These are phyloP conservation scores for Hybognathus amarus DNA, from an alignment of 2,797 vertebrate genomes.

Conservation along the genomic window DNA sequence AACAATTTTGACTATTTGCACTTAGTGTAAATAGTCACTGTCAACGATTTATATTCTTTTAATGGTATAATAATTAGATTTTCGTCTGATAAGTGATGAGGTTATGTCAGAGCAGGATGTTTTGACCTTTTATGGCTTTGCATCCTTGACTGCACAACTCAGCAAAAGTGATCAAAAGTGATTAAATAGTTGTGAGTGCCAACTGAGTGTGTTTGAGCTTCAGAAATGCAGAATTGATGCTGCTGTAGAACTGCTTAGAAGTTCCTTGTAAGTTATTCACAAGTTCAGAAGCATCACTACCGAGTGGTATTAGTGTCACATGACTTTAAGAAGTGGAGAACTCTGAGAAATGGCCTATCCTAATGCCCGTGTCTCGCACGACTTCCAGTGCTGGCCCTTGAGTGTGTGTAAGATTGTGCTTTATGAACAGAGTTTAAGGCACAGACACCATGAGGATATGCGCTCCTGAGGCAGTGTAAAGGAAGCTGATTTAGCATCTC, in stretches of 20 bases:
- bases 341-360: conserved; percentile 7
- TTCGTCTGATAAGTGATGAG: not conserved
- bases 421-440: conserved; percentile 19
- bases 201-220: not conserved
- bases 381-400: not conserved
- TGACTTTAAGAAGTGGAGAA: not conserved
- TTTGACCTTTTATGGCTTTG: not conserved
- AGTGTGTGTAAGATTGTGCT: conserved; percentile 1
- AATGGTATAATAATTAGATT: not conserved
- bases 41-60: not conserved
- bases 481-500: conserved; percentile 58
- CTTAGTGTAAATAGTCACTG: not conserved
- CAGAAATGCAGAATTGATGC: not conserved
- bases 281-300: not conserved
- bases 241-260: not conserved
- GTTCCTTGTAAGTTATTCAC: conserved; percentile 1
- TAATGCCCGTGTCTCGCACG: conserved; percentile 10
- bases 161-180: not conserved
- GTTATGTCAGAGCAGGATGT: not conserved
- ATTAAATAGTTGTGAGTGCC: not conserved
- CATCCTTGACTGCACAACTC: not conserved
- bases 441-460: conserved; percentile 34
- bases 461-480: conserved; percentile 42
- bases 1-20: not conserved
- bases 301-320: conserved; percentile 1